phyloP scores from a whole-genome alignment of 2,888 invertebrate species.

The Holacanthella duospinosa region DNA sequence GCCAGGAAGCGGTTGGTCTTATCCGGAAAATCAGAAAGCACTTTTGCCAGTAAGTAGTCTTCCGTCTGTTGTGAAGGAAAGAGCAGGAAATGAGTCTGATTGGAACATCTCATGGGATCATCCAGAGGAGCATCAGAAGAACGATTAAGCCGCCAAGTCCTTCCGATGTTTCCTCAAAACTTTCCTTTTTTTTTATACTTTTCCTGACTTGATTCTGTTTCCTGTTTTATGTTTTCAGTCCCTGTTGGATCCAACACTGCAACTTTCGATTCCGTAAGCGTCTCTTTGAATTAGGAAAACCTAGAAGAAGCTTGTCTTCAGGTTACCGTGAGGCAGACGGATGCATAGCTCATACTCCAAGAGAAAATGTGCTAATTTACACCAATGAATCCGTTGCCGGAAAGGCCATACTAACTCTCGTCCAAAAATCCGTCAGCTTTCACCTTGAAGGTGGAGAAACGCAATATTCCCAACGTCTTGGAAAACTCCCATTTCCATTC shows the following conservation, averaged over 20 bases:
- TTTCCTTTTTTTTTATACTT: background rate
- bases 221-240: slow-evolving; percentile 11
- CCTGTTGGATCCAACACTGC: slow-evolving; percentile 28
- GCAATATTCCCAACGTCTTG: background rate
- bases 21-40: background rate
- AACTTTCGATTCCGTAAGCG: slow-evolving; percentile 27
- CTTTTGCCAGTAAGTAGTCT: background rate
- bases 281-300: slow-evolving; percentile 26
- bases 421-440: slow-evolving; percentile 11
- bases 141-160: no score
- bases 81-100: background rate
- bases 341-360: background rate
- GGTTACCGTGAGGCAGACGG: background rate
- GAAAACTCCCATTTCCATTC: slow-evolving; percentile 14
- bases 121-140: background rate
- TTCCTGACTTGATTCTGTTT: background rate
- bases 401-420: slow-evolving; percentile 13
- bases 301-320: slow-evolving; percentile 18
- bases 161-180: background rate
- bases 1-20: background rate
- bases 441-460: background rate
- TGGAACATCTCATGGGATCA: background rate
- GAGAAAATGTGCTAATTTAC: slow-evolving; percentile 17
- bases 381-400: slow-evolving; percentile 9
- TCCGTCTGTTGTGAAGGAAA: background rate